A percentile compares a stretch with the other conserved stretches of the same genome.
phyloP scores from a whole-genome alignment of 2,888 invertebrate species.

The Leptopilina drosophilae region DNA sequence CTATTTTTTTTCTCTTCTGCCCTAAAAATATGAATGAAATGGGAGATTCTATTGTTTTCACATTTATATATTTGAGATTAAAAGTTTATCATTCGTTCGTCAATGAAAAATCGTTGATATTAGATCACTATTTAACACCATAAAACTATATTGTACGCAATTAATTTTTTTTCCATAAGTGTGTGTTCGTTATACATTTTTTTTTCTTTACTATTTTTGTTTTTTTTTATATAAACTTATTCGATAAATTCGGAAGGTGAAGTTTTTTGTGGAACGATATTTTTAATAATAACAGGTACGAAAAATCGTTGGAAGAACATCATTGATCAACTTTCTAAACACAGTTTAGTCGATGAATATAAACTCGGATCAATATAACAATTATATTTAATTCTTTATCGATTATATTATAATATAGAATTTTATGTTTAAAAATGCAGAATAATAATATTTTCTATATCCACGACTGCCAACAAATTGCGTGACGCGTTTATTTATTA shows the following conservation, averaged over 20 bases:
- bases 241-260: conserved; percentile 8
- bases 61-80: not conserved
- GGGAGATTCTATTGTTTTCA: not conserved
- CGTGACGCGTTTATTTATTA: no score
- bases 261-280: not conserved
- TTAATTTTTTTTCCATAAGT: not conserved
- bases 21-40: not conserved
- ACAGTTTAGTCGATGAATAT: not conserved
- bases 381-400: no score
- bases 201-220: no score
- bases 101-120: conserved; percentile 23
- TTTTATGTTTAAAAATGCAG: no score
- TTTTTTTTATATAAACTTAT: not conserved
- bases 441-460: no score
- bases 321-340: not conserved
- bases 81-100: conserved; percentile 21
- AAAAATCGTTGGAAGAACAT: conserved; percentile 26
- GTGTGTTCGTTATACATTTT: conserved; percentile 4
- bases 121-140: conserved; percentile 16
- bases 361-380: not conserved
- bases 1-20: no score
- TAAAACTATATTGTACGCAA: not conserved
- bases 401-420: no score
- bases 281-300: not conserved
- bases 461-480: no score